phyloP scores from a whole-genome alignment of 2,113 vertebrate genomes.

The Upupa epops region DNA sequence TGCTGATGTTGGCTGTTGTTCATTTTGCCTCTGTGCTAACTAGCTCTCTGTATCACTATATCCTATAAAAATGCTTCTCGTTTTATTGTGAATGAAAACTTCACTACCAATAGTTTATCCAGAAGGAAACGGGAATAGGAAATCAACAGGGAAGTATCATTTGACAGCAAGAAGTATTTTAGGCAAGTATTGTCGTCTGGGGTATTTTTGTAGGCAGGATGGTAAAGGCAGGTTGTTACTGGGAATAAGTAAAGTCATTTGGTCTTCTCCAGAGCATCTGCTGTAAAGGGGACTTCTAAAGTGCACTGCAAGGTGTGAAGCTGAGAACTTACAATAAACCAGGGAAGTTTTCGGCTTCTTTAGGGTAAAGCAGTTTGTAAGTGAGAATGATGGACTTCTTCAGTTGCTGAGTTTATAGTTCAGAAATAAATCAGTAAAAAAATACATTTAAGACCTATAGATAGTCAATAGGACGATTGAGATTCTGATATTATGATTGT shows the following conservation, averaged over 20 bases:
- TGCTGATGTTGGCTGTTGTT: not conserved
- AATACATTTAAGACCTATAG: not conserved
- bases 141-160: not conserved
- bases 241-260: not conserved
- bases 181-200: not conserved
- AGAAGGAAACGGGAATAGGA: not conserved
- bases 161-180: not conserved
- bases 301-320: not conserved
- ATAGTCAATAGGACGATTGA: not conserved
- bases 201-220: no score
- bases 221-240: not conserved
- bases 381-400: not conserved
- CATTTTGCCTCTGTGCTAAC: not conserved
- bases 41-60: not conserved
- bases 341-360: not conserved
- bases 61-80: not conserved
- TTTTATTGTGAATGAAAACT: not conserved
- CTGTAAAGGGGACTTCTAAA: not conserved
- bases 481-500: rapidly evolving
- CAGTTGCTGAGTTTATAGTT: not conserved
- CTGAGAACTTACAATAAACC: not conserved
- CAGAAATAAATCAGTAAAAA: not conserved
- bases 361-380: not conserved
- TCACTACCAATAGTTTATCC: not conserved
- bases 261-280: not conserved